Percentiles rank a stretch among this genome's conserved stretches.
These are phyloP conservation scores for Bagarius yarrelli DNA, from an alignment of 2,113 vertebrate genomes.

Conservation along the genomic window DNA sequence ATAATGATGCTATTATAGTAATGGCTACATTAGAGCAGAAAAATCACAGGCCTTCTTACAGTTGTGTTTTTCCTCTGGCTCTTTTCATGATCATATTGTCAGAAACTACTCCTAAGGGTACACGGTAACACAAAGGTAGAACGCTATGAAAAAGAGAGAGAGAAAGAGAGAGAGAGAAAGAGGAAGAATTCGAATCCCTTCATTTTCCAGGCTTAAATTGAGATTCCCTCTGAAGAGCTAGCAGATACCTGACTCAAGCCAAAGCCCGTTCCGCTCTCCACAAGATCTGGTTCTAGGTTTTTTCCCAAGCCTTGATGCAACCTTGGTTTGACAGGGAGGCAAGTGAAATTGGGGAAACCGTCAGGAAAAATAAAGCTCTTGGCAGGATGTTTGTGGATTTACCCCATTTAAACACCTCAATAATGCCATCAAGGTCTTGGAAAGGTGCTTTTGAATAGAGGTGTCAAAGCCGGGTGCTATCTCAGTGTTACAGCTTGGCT, in stretches of 20 bases:
- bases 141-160: background rate
- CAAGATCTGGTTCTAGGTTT: slow-evolving; percentile 14
- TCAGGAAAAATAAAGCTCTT: slow-evolving; percentile 35
- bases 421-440: slow-evolving; percentile 44
- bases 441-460: slow-evolving; percentile 26
- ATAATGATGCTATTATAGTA: slow-evolving; percentile 42
- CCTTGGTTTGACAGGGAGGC: slow-evolving; percentile 51
- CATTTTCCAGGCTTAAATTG: slow-evolving; percentile 38
- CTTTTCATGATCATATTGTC: slow-evolving; percentile 35
- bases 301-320: slow-evolving; percentile 32
- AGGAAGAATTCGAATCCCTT: slow-evolving; percentile 19
- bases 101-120: slow-evolving; percentile 26
- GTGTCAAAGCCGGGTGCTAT: slow-evolving; percentile 13
- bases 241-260: slow-evolving; percentile 33
- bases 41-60: slow-evolving; percentile 34
- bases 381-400: slow-evolving; percentile 38
- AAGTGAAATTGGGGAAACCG: slow-evolving; percentile 43
- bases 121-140: background rate
- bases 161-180: background rate
- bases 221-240: slow-evolving; percentile 46
- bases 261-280: slow-evolving; percentile 35
- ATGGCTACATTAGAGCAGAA: slow-evolving; percentile 35
- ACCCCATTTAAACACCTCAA: slow-evolving; percentile 27
- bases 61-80: slow-evolving; percentile 26
- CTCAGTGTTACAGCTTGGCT: slow-evolving; percentile 18